Percentiles rank a stretch among this genome's conserved stretches.
phyloP scores from a whole-genome alignment of 2,797 vertebrate species.

The Tenualosa ilisha region DNA sequence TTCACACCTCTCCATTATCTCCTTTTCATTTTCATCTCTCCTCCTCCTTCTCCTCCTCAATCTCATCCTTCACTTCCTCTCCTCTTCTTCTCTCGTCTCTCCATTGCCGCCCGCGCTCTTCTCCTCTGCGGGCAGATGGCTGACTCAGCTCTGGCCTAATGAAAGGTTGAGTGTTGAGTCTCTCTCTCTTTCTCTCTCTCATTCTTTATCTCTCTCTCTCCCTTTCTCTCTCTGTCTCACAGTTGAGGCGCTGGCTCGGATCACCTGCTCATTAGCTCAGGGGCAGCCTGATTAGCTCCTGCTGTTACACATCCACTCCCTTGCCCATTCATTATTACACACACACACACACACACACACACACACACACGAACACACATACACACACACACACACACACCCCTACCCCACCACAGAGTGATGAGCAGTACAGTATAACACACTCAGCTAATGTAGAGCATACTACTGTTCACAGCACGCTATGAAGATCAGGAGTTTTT shows the following conservation, averaged over 20 bases:
- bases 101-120: neutral
- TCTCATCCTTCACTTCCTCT: neutral
- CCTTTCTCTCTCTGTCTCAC: neutral
- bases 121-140: neutral
- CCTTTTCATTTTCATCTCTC: constrained; percentile 1
- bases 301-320: constrained; percentile 4
- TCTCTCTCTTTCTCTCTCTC: neutral
- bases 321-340: neutral
- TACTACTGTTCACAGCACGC: neutral
- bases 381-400: neutral
- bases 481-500: neutral
- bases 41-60: neutral
- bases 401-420: neutral
- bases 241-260: constrained; percentile 1
- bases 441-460: neutral
- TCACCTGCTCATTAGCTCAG: constrained; percentile 24
- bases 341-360: constrained; percentile 12
- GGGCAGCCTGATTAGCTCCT: constrained; percentile 20
- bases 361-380: constrained; percentile 17
- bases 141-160: constrained; percentile 5
- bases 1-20: neutral
- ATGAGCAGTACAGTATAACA: neutral
- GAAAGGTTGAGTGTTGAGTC: neutral
- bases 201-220: neutral
- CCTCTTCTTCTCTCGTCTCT: neutral